Evolutionary conservation across 2,888 invertebrate species (phyloP), one percentile per base, ranked within the genome.

Genomic region (Acrobasis suavella): DNA sequence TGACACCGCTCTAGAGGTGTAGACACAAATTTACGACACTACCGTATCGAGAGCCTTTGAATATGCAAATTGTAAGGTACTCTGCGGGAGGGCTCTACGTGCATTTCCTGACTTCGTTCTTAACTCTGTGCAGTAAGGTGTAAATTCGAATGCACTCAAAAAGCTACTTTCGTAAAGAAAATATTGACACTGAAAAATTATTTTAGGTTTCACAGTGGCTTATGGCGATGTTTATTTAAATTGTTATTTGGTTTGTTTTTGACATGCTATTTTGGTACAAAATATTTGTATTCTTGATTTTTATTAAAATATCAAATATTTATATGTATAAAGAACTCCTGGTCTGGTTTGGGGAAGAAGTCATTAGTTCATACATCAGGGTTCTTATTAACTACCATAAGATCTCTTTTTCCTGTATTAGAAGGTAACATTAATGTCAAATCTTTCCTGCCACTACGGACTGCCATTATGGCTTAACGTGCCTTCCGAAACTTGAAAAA

Each of bases 41-140:
- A 42, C 39, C 39, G 65, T 72, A 71, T 74, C 74, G 74, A 76
- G 75, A 68, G 70, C 66, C 72, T 75, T 76, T 74, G 73, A 75
- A 76, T 75, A 78, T 78, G 78, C 75, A 78, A 78, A 78, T 78
- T 75, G 72, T 75, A 72, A 76, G 77, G 74, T 73, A 68, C 74
- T 72, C 72, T 70, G 62, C 63, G 66, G 69, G 62, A 65, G 67
- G 62, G 64, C 66, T 59, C 68, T n/a, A 46, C n/a, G 12, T 14
- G 8, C 12, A 56, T 12, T 17, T 22, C 16, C 10, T 16, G n/a
- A 54, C 55, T 39, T 39, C 6, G 6, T 0, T 6, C 55, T 56
- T 46, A 56, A 56, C 12, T 10, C 42, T 1, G 1, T 6, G 22
- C 9, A 56, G 42, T 42, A 56, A 56, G 56, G 56, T 56, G 17